Conservation (phyloP, 1,140 invertebrate genomes). For the Drosophila athabasca region DNA sequence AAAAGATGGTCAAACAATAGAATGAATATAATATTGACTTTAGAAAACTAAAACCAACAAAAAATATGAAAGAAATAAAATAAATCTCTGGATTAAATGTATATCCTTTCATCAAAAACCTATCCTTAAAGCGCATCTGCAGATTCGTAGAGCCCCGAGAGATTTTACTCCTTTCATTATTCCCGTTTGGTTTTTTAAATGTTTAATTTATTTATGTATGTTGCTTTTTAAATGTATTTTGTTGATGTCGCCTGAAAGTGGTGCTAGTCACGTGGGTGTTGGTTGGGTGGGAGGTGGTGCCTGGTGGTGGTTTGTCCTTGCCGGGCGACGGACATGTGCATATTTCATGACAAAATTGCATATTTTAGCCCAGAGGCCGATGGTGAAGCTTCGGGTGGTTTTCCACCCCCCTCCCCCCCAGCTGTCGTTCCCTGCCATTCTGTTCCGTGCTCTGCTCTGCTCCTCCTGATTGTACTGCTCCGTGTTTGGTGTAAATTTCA, state of each 20-base stretch:
- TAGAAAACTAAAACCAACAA: too few relatives aligned
- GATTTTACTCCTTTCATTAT: slow-evolving; percentile 39
- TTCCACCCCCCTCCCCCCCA: background rate
- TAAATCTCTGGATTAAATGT: too few relatives aligned
- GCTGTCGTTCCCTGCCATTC: too few relatives aligned
- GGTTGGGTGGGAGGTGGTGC: slow-evolving; percentile 2
- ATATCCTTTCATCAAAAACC: background rate
- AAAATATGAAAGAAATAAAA: too few relatives aligned
- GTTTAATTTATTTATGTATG: slow-evolving; percentile 74
- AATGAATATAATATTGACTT: too few relatives aligned
- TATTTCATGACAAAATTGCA: slow-evolving; percentile 76
- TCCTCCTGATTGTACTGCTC: background rate
- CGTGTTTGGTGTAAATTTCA: slow-evolving; percentile 58
- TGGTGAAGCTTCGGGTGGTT: slow-evolving; percentile 3
- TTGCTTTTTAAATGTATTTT: slow-evolving; percentile 58
- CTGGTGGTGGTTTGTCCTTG: slow-evolving; percentile 46
- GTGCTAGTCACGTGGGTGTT: slow-evolving; percentile 2
- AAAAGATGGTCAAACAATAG: too few relatives aligned
- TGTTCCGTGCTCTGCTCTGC: background rate
- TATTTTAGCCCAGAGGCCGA: slow-evolving; percentile 62
- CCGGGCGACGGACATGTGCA: slow-evolving; percentile 66
- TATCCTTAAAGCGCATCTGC: slow-evolving; percentile 14
- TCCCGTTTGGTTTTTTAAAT: slow-evolving; percentile 49
- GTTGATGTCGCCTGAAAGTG: slow-evolving; percentile 37
- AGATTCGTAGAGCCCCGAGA: background rate